These are phyloP conservation scores for Stictocephala bisonia DNA, from an alignment of 2,888 invertebrate species.

Conservation along the genomic window DNA sequence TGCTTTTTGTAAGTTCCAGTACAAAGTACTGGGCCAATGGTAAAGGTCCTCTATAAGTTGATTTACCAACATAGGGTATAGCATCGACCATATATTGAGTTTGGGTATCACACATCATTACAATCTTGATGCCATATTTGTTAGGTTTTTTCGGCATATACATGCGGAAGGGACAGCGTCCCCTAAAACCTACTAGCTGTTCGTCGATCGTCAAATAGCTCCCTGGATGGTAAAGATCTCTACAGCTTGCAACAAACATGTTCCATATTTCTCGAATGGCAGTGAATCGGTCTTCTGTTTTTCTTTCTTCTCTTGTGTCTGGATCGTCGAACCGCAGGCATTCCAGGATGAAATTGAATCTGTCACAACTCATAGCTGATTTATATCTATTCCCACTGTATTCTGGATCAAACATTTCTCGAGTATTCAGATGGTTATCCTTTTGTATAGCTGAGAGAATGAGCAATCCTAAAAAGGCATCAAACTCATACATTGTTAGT, in stretches of 20 bases:
- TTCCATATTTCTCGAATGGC: conserved; percentile 50
- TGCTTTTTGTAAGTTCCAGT: conserved; percentile 41
- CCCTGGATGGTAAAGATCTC: conserved; percentile 37
- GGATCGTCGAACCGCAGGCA: too few relatives aligned
- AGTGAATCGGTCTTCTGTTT: conserved; percentile 43
- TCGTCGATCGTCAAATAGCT: conserved; percentile 48
- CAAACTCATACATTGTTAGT: conserved; percentile 23
- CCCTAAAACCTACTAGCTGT: conserved; percentile 45
- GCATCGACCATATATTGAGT: conserved; percentile 49
- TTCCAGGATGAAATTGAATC: conserved; percentile 47
- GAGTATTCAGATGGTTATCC: conserved; percentile 17
- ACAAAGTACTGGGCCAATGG: too few relatives aligned
- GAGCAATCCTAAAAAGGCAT: too few relatives aligned
- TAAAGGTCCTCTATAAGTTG: background rate
- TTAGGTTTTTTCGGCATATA: too few relatives aligned
- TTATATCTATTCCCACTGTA: conserved; percentile 36
- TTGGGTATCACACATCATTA: too few relatives aligned
- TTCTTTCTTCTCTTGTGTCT: conserved; percentile 42
- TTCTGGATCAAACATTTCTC: conserved; percentile 20
- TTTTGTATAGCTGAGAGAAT: too few relatives aligned
- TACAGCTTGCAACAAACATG: conserved; percentile 42
- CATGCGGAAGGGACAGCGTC: too few relatives aligned
- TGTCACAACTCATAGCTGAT: conserved; percentile 42
- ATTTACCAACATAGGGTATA: conserved; percentile 50
- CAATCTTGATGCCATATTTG: too few relatives aligned